These are phyloP conservation scores for Gambusia yucatana DNA, from an alignment of 2,797 vertebrate genomes.

Conservation along the genomic window DNA sequence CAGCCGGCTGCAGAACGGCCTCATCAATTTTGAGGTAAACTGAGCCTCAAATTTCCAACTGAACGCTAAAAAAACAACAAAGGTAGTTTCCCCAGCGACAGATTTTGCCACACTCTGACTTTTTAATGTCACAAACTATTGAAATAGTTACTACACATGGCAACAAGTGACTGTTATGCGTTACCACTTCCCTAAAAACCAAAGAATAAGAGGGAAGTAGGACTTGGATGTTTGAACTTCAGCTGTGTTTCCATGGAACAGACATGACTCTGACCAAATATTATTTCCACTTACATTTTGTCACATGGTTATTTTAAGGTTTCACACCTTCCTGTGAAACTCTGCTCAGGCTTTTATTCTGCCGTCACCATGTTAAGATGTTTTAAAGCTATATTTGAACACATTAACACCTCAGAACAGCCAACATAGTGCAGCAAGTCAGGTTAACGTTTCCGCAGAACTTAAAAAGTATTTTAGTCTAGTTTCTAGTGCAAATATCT, in stretches of 20 bases:
- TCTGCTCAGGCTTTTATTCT: background rate
- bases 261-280: conserved; percentile 8
- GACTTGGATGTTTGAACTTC: background rate
- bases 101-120: conserved; percentile 12
- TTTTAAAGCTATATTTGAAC: background rate
- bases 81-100: conserved; percentile 18
- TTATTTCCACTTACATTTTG: conserved; percentile 38
- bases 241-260: conserved; percentile 34
- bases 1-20: conserved; percentile 90
- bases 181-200: conserved; percentile 44
- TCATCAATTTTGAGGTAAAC: conserved; percentile 92
- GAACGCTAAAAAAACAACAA: background rate
- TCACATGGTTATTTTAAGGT: conserved; percentile 28
- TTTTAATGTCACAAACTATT: background rate
- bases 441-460: background rate
- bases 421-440: background rate
- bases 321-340: conserved; percentile 6
- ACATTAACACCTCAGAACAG: background rate
- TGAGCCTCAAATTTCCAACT: conserved; percentile 11
- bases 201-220: conserved; percentile 55
- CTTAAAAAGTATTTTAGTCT: background rate
- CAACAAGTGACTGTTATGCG: conserved; percentile 20
- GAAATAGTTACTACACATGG: conserved; percentile 30
- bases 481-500: no score
- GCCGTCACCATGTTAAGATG: background rate